phyloP scores from a whole-genome alignment of 2,113 vertebrate species.

The Cololabis saira region DNA sequence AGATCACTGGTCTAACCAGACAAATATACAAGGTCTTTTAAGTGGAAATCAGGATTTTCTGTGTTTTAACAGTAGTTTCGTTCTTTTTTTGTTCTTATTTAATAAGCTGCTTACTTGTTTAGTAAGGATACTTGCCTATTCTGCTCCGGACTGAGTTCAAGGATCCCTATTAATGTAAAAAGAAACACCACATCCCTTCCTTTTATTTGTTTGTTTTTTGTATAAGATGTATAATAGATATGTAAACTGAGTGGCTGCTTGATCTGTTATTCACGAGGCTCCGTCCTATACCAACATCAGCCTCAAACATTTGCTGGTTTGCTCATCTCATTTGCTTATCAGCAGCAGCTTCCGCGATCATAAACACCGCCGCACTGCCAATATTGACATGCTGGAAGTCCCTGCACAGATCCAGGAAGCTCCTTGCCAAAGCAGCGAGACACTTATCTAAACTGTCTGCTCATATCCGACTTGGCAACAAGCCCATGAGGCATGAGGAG shows the following conservation, averaged over 20 bases:
- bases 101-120: too few species aligned
- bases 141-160: too few species aligned
- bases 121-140: too few species aligned
- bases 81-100: too few species aligned
- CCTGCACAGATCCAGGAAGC: conserved; percentile 56
- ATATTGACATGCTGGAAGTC: conserved; percentile 69
- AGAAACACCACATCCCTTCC: not conserved
- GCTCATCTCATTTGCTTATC: conserved; percentile 57
- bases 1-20: too few species aligned
- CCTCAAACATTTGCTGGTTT: conserved; percentile 60
- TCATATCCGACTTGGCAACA: conserved; percentile 58
- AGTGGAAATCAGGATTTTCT: too few species aligned
- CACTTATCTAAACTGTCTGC: conserved; percentile 72
- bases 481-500: conserved; percentile 34
- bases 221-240: conserved; percentile 2
- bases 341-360: conserved; percentile 53
- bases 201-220: not conserved
- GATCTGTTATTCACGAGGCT: conserved; percentile 16
- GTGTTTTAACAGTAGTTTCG: too few species aligned
- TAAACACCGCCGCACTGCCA: conserved; percentile 61
- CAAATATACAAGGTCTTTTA: too few species aligned
- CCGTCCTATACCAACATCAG: conserved; percentile 47
- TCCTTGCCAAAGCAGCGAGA: conserved; percentile 59
- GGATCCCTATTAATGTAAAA: too few species aligned
- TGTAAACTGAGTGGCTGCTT: conserved; percentile 14